A percentile compares a stretch with the other conserved stretches of the same genome.
These are phyloP conservation scores for Nematopogon swammerdamellus DNA, from an alignment of 2,888 invertebrate genomes.

Conservation along the genomic window DNA sequence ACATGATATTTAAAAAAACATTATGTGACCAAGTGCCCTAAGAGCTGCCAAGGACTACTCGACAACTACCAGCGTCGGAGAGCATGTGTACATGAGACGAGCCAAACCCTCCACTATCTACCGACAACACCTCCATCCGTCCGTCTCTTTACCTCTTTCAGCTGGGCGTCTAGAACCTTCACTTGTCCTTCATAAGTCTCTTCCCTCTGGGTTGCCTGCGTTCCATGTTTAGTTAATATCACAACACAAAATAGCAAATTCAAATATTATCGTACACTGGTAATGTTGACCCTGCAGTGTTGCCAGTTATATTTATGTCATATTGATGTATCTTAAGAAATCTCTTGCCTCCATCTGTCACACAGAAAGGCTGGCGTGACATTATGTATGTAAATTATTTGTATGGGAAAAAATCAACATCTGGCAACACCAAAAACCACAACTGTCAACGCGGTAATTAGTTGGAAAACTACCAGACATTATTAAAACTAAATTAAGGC, in stretches of 20 bases:
- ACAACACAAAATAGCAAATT: constrained; percentile 33
- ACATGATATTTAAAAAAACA: too few species aligned
- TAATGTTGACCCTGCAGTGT: constrained; percentile 19
- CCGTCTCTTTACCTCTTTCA: constrained; percentile 81
- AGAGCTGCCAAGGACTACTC: constrained; percentile 39
- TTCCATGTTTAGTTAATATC: constrained; percentile 40
- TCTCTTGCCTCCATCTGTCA: too few species aligned
- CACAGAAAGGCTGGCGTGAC: too few species aligned
- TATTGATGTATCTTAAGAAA: constrained; percentile 7
- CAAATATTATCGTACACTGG: constrained; percentile 11
- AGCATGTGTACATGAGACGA: constrained; percentile 30
- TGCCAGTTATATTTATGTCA: constrained; percentile 32
- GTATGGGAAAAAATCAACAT: too few species aligned
- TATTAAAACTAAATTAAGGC: constrained; percentile 4
- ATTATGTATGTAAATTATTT: too few species aligned
- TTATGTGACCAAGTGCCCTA: constrained; percentile 19
- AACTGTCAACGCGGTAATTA: background rate
- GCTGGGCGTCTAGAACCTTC: constrained; percentile 82
- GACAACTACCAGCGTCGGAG: constrained; percentile 19
- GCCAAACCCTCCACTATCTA: constrained; percentile 31
- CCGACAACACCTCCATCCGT: constrained; percentile 18
- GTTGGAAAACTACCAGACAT: constrained; percentile 8
- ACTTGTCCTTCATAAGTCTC: constrained; percentile 90
- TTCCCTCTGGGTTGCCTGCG: constrained; percentile 92
- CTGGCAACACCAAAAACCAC: too few species aligned